These are phyloP conservation scores for Lonchura striata DNA, from an alignment of 2,113 vertebrate genomes.

Conservation along the genomic window DNA sequence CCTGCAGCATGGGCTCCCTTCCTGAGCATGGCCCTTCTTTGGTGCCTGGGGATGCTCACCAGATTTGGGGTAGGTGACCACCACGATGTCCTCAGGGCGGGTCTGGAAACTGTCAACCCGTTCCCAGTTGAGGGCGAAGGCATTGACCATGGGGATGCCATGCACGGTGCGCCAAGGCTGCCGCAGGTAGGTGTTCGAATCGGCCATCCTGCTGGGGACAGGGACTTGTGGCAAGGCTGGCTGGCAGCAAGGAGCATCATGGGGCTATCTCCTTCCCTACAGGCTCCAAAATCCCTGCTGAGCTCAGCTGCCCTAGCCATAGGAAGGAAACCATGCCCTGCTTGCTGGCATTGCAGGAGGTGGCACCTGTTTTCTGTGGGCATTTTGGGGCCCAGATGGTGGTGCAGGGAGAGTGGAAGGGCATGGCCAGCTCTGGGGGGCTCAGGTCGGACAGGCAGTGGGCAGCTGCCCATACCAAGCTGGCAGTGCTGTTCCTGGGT, in stretches of 20 bases:
- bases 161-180: slow-evolving; percentile 37
- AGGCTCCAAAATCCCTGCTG: background rate
- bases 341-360: background rate
- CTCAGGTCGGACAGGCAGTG: background rate
- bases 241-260: rapidly evolving
- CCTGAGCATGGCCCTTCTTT: rapidly evolving
- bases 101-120: slow-evolving; percentile 40
- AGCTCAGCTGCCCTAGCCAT: background rate
- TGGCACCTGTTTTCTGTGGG: rapidly evolving
- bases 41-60: slow-evolving; percentile 51
- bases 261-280: rapidly evolving
- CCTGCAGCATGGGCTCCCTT: background rate
- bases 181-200: background rate
- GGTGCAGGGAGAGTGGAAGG: background rate
- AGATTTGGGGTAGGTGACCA: slow-evolving; percentile 74
- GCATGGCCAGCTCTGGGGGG: background rate
- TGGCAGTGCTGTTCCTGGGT: rapidly evolving
- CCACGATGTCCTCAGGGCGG: slow-evolving; percentile 67
- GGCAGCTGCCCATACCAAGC: background rate
- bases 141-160: slow-evolving; percentile 23
- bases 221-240: background rate
- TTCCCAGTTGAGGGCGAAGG: slow-evolving; percentile 64
- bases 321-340: background rate
- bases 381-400: background rate
- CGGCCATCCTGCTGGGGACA: background rate